A percentile compares a stretch with the other conserved stretches of the same genome.
Evolutionary conservation across 2,113 vertebrate species (phyloP).

Genomic region (Apodemus speciosus): DNA sequence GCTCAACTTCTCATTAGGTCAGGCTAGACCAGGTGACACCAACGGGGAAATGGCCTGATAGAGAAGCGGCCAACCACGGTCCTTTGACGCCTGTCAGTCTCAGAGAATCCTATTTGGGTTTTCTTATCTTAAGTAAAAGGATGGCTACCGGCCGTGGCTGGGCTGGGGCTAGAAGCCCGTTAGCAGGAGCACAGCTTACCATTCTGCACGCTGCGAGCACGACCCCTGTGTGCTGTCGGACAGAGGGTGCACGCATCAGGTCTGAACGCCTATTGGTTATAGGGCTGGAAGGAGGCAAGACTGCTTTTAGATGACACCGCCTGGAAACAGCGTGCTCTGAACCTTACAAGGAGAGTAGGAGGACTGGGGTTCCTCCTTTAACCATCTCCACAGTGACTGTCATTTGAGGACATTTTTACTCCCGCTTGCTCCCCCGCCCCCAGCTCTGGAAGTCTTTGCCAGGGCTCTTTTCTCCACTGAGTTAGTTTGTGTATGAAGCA

Average conservation of each 20-base stretch:
- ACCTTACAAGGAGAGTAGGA: not conserved
- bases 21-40: not conserved
- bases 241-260: fast-evolving
- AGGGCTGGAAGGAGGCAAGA: fast-evolving
- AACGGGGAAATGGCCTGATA: not conserved
- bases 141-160: slow-evolving; percentile 53
- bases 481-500: not conserved
- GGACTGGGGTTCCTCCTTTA: not conserved
- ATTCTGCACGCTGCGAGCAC: no score
- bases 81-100: slow-evolving; percentile 43
- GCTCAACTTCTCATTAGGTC: no score
- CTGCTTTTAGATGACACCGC: no score
- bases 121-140: not conserved
- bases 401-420: not conserved
- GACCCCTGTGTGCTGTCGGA: no score
- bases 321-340: not conserved
- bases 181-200: not conserved
- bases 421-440: no score
- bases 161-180: slow-evolving; percentile 36
- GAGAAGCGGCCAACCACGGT: not conserved
- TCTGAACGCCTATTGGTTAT: not conserved
- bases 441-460: fast-evolving
- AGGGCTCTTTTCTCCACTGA: fast-evolving
- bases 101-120: slow-evolving; percentile 58
- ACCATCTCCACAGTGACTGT: not conserved